These are phyloP conservation scores for Merluccius polli DNA, from an alignment of 2,797 vertebrate genomes.

Conservation along the genomic window DNA sequence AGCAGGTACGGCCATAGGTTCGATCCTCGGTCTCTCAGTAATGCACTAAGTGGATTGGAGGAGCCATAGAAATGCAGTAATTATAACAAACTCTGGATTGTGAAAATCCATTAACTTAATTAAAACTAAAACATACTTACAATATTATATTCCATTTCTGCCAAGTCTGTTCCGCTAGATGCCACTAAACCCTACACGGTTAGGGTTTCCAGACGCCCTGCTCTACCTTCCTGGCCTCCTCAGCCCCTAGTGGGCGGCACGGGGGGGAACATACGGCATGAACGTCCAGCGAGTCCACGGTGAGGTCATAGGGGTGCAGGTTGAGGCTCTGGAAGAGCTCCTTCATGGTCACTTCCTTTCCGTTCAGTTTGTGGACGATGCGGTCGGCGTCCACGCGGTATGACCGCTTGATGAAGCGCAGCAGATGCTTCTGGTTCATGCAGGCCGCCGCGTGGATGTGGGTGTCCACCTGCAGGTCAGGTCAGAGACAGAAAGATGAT, in stretches of 20 bases:
- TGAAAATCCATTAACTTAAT: no score
- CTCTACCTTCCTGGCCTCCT: no score
- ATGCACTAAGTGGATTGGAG: no score
- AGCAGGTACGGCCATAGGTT: not conserved
- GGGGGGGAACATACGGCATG: slow-evolving; percentile 83
- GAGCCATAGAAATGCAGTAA: no score
- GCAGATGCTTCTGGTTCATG: slow-evolving; percentile 99
- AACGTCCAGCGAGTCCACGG: slow-evolving; percentile 96
- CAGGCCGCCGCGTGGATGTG: slow-evolving; percentile 98
- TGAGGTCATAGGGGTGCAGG: slow-evolving; percentile 93
- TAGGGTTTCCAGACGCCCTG: no score
- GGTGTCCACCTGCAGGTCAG: slow-evolving; percentile 84
- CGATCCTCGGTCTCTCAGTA: no score
- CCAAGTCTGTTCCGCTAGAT: no score
- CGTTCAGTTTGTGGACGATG: slow-evolving; percentile 78
- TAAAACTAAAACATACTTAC: no score
- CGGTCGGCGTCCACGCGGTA: slow-evolving; percentile 82
- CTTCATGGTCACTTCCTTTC: slow-evolving; percentile 85
- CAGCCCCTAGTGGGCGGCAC: no score
- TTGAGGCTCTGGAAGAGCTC: slow-evolving; percentile 83
- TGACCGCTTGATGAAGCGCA: slow-evolving; percentile 95
- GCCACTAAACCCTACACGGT: no score
- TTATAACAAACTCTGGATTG: no score
- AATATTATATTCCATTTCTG: no score
- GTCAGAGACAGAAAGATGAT: not conserved